phyloP scores from a whole-genome alignment of 2,113 vertebrate species.

The Struthio camelus region DNA sequence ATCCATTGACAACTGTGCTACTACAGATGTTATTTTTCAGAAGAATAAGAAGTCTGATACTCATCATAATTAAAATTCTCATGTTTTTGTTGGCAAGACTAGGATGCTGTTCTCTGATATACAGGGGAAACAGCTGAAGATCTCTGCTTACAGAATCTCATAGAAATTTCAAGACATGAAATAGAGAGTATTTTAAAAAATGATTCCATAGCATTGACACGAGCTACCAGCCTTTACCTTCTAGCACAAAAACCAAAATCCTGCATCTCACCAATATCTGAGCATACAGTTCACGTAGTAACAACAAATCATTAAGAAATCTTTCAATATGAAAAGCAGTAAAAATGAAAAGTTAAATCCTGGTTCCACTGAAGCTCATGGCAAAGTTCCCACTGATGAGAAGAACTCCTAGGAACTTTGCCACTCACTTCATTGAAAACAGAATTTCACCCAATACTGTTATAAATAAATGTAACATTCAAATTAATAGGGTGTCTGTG shows the following conservation, averaged over 20 bases:
- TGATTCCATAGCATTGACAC: neutral
- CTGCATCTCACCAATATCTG: neutral
- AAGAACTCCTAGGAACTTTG: neutral
- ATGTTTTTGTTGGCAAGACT: constrained; percentile 1
- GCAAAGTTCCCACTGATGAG: neutral
- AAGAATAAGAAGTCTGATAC: neutral
- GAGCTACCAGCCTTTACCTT: neutral
- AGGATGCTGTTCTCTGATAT: neutral
- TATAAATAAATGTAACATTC: neutral
- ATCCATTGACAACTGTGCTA: neutral
- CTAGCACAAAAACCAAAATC: neutral
- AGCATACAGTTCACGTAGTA: neutral
- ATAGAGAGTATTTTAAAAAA: neutral
- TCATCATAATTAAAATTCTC: neutral
- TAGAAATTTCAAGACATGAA: neutral
- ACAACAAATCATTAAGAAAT: neutral
- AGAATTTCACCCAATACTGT: neutral
- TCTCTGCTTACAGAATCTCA: neutral
- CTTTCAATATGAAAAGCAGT: neutral
- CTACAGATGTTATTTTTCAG: constrained; percentile 4
- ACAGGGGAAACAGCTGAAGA: constrained; percentile 12
- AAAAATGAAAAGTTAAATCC: neutral
- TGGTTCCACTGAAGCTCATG: neutral
- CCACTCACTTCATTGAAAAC: neutral
- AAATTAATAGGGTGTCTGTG: neutral